Conservation (phyloP, 2,888 invertebrate genomes). For the Drosophila phalerata region DNA sequence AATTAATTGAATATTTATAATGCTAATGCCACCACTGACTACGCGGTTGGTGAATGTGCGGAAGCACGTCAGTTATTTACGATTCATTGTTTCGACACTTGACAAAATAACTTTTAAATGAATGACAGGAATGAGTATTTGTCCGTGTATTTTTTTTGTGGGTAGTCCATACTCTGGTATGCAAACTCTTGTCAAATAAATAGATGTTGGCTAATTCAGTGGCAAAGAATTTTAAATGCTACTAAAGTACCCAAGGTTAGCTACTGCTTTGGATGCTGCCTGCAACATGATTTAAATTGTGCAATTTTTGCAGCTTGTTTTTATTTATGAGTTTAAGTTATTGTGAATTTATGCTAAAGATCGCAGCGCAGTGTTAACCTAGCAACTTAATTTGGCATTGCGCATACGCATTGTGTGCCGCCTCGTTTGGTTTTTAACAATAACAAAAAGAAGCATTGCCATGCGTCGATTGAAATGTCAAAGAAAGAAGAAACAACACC, state of each 20-base stretch:
- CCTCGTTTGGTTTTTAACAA: slow-evolving; percentile 25
- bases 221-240: slow-evolving; percentile 38
- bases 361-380: slow-evolving; percentile 25
- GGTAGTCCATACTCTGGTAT: slow-evolving; percentile 16
- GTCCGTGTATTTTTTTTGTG: slow-evolving; percentile 2
- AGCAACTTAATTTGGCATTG: slow-evolving; percentile 64
- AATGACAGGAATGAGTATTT: slow-evolving; percentile 40
- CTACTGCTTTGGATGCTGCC: slow-evolving; percentile 8
- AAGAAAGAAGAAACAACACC: slow-evolving; percentile 38
- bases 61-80: slow-evolving; percentile 72
- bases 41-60: slow-evolving; percentile 70
- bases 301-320: slow-evolving; percentile 48
- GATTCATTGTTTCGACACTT: slow-evolving; percentile 72
- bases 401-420: slow-evolving; percentile 49
- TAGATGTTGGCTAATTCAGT: slow-evolving; percentile 34
- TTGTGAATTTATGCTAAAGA: slow-evolving; percentile 59
- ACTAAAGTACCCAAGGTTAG: slow-evolving; percentile 36
- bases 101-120: slow-evolving; percentile 59
- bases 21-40: slow-evolving; percentile 49
- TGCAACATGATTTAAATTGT: slow-evolving; percentile 48
- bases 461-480: slow-evolving; percentile 54
- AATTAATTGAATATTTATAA: slow-evolving; percentile 75
- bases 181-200: slow-evolving; percentile 6
- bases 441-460: slow-evolving; percentile 20
- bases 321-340: slow-evolving; percentile 38